Evolutionary conservation across 2,888 invertebrate species (phyloP).

Genomic region (Neoitamus cyanurus): DNA sequence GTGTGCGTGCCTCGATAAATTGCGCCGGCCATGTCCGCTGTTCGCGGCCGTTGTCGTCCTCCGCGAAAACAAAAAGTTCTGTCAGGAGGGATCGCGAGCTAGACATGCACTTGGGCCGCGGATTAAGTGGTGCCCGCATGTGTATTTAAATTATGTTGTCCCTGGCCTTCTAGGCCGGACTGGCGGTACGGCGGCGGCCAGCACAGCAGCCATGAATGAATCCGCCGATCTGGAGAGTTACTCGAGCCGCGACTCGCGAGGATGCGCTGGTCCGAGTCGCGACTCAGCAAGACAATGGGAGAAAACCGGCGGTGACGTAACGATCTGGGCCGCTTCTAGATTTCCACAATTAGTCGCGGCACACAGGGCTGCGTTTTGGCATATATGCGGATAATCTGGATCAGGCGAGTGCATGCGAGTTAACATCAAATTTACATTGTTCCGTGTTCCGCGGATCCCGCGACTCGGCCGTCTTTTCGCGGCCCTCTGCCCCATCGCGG

Average conservation of each 20-base stretch:
- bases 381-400: not conserved
- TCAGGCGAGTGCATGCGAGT: not conserved
- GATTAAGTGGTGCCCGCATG: conserved; percentile 46
- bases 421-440: conserved; percentile 34
- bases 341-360: conserved; percentile 40
- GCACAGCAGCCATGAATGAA: conserved; percentile 35
- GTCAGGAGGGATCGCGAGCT: conserved; percentile 16
- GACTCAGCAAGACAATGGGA: conserved; percentile 23
- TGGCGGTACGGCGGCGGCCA: not conserved
- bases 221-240: not conserved
- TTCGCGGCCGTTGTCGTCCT: conserved; percentile 37
- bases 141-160: conserved; percentile 48
- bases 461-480: not conserved
- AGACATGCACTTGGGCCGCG: conserved; percentile 1
- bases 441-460: not conserved
- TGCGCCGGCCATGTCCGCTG: conserved; percentile 35
- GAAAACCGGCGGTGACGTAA: conserved; percentile 39
- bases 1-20: conserved; percentile 48
- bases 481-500: not conserved
- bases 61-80: conserved; percentile 33
- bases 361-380: not conserved
- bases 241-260: not conserved
- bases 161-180: conserved; percentile 11
- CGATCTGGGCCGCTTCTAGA: not conserved
- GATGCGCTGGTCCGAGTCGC: not conserved